Evolutionary conservation across 2,888 invertebrate species (phyloP), one percentile per base, ranked within the genome.

Genomic region (Andrena chrysosceles): DNA sequence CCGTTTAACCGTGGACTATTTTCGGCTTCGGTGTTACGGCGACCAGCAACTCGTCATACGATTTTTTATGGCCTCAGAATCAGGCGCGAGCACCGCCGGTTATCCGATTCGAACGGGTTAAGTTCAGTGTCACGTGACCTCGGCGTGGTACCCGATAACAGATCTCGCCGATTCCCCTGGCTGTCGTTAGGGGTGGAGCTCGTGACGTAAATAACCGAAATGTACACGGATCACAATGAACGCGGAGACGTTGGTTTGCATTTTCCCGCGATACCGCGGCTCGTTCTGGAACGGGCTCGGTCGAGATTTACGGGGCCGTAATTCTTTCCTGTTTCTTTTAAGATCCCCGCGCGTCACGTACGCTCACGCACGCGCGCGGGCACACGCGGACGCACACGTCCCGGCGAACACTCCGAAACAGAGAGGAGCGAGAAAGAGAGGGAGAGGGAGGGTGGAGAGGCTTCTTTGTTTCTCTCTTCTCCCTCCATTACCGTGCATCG

Each of bases 381-480:
- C 49, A n/a, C 35, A 20, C 23, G 31, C 20, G n/a, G n/a, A 48
- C 10, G 26, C 56, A 59, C 71, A 75, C 64, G 79, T 67, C 74
- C 59, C 56, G 60, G 29, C 52, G 69, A 70, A 66, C 77, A 72
- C 69, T 26, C 68, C 33, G 62, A 85, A 56, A 56, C 23, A 20
- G 20, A 23, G 56, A 56, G 10, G 23, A 26, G 56, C 8, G 56
- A 13, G 54, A 8, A 10, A 54, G 23, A 54, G 54, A 20, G 52
- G 8, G 8, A 20, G 8, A 2, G 52, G 20, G 20, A 52, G 52
- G 54, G 69, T 78, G 81, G 81, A 78, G 69, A 81, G 77, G 74
- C 76, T 26, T 85, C 85, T 85, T 85, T 82, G 80, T 85, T 87
- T 87, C 79, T 62, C 75, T 72, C 71, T 70, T 33, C 70, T 52